A percentile compares a stretch with the other conserved stretches of the same genome.
Evolutionary conservation across 2,888 invertebrate species (phyloP).

Genomic region (Gymnocheta viridis): DNA sequence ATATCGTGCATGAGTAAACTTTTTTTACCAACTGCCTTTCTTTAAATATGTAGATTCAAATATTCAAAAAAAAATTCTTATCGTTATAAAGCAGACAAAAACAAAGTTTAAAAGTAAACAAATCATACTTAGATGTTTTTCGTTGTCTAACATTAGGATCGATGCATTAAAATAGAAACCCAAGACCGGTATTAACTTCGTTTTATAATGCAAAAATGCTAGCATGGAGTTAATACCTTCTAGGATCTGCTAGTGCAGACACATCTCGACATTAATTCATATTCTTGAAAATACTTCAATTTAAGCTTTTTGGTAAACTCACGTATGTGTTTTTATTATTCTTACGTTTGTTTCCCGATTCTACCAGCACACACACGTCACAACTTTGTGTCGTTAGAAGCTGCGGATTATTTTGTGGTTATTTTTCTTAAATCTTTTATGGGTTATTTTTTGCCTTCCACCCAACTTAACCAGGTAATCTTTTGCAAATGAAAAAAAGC

Average conservation of each 20-base stretch:
- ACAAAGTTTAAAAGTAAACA: too few relatives aligned
- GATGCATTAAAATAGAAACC: too few relatives aligned
- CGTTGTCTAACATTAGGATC: too few relatives aligned
- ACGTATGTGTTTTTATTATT: background rate
- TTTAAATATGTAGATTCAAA: too few relatives aligned
- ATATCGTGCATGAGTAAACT: too few relatives aligned
- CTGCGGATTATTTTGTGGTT: constrained; percentile 66
- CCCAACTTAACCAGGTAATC: constrained; percentile 38
- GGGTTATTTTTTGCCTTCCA: constrained; percentile 1
- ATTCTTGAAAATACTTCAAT: background rate
- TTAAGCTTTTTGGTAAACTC: constrained; percentile 41
- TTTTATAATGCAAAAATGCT: background rate
- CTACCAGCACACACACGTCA: background rate
- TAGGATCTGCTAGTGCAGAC: background rate
- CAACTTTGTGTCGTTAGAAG: constrained; percentile 64
- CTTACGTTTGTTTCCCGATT: constrained; percentile 17
- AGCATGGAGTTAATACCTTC: constrained; percentile 20
- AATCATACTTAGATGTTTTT: too few relatives aligned
- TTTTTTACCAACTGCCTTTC: too few relatives aligned
- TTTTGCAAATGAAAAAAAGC: constrained; percentile 26
- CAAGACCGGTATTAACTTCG: too few relatives aligned
- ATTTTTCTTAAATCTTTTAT: constrained; percentile 34
- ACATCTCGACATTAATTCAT: background rate
- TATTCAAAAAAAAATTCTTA: too few relatives aligned
- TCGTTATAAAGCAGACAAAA: too few relatives aligned